Percentiles rank a stretch among this genome's conserved stretches.
These are phyloP conservation scores for Drosophila melanica DNA, from an alignment of 1,140 invertebrate species.

Conservation along the genomic window DNA sequence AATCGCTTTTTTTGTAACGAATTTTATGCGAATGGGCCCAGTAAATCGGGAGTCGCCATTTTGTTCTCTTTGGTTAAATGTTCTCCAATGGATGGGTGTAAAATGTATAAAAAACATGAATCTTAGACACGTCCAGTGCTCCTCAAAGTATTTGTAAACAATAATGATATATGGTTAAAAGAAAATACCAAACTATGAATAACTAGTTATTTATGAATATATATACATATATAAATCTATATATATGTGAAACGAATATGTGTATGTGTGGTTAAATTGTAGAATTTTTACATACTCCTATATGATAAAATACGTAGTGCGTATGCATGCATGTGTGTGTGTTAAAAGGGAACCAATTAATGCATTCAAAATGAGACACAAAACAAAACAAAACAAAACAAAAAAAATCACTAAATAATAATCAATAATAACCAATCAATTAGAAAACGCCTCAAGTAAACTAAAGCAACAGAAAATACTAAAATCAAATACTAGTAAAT, in stretches of 20 bases:
- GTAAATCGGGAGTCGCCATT: conserved; percentile 6
- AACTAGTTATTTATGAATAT: conserved; percentile 48
- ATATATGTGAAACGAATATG: conserved; percentile 36
- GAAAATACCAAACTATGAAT: conserved; percentile 29
- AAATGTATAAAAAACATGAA: conserved; percentile 62
- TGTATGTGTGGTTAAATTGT: conserved; percentile 29
- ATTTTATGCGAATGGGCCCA: no score
- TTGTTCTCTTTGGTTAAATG: conserved; percentile 11
- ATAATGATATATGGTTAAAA: conserved; percentile 71
- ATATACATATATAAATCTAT: conserved; percentile 37
- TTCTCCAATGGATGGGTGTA: conserved; percentile 65
- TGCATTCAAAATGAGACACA: conserved; percentile 53
- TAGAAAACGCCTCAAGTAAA: conserved; percentile 56
- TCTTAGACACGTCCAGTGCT: conserved; percentile 83
- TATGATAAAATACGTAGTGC: conserved; percentile 13
- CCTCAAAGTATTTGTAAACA: conserved; percentile 84
- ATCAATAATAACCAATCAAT: conserved; percentile 65
- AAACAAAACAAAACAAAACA: no score
- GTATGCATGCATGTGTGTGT: conserved; percentile 49
- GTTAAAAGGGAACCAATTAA: conserved; percentile 72
- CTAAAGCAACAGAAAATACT: conserved; percentile 19
- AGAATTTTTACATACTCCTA: conserved; percentile 35
- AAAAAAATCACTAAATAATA: conserved; percentile 28
- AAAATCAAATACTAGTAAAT: conserved; percentile 36
- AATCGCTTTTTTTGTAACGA: background rate